phyloP scores from a whole-genome alignment of 2,888 invertebrate species.

The Nysson spinosus region DNA sequence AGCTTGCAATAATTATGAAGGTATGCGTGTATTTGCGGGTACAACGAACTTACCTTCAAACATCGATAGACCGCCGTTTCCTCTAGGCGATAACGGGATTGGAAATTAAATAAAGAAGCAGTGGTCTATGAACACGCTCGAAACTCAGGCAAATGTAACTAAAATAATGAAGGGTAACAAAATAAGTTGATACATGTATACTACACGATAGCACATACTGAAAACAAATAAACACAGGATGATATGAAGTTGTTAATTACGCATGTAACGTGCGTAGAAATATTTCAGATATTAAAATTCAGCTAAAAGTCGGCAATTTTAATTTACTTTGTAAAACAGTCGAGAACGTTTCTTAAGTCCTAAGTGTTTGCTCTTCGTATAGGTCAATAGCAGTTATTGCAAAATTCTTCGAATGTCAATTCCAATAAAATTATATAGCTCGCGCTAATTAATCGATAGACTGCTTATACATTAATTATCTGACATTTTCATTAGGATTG shows the following conservation, averaged over 20 bases:
- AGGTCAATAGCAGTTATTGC: too few species aligned
- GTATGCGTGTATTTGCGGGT: slow-evolving; percentile 7
- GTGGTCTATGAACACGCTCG: slow-evolving; percentile 51
- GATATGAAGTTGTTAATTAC: not conserved
- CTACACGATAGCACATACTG: not conserved
- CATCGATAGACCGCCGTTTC: slow-evolving; percentile 71
- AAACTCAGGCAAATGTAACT: slow-evolving; percentile 70
- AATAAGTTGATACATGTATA: slow-evolving; percentile 17
- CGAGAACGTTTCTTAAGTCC: too few species aligned
- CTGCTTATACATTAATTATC: too few species aligned
- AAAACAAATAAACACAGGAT: not conserved
- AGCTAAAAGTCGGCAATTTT: too few species aligned
- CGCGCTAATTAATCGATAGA: too few species aligned
- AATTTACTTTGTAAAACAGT: too few species aligned
- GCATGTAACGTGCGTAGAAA: too few species aligned
- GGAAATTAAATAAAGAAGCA: slow-evolving; percentile 66
- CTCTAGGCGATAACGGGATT: slow-evolving; percentile 68
- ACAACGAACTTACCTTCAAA: slow-evolving; percentile 72
- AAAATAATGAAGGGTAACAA: slow-evolving; percentile 64
- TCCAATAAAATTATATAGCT: too few species aligned
- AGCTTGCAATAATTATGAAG: not conserved
- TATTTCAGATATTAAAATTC: too few species aligned
- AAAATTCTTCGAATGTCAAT: too few species aligned
- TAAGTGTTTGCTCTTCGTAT: too few species aligned
- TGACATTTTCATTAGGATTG: too few species aligned